A percentile compares a stretch with the other conserved stretches of the same genome.
phyloP scores from a whole-genome alignment of 2,888 invertebrate genomes.

The Blera fallax region DNA sequence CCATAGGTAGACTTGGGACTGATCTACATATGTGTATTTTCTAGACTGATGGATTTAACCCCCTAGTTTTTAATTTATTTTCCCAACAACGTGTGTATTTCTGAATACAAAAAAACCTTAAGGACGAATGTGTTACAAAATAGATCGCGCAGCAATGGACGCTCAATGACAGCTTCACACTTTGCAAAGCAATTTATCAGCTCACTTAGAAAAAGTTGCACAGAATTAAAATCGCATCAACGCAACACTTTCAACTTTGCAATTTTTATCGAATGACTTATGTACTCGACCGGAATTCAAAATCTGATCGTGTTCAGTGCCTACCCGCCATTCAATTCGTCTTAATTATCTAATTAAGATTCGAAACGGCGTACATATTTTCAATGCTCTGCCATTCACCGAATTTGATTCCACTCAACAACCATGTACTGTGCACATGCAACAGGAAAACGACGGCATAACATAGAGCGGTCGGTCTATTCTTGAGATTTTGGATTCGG shows the following conservation, averaged over 20 bases:
- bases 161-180: constrained; percentile 28
- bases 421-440: constrained; percentile 21
- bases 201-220: background rate
- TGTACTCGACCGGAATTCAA: constrained; percentile 61
- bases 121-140: background rate
- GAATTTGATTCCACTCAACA: constrained; percentile 52
- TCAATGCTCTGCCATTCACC: constrained; percentile 61
- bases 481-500: constrained; percentile 58
- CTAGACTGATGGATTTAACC: too few species aligned
- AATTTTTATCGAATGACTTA: constrained; percentile 45
- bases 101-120: too few species aligned
- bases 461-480: constrained; percentile 51
- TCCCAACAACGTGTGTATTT: too few species aligned
- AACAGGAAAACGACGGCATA: constrained; percentile 22
- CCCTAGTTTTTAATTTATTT: too few species aligned
- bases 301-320: constrained; percentile 63
- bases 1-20: too few species aligned
- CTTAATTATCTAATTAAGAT: constrained; percentile 73
- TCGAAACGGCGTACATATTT: constrained; percentile 66
- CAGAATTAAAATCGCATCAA: constrained; percentile 22
- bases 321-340: constrained; percentile 64
- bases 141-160: constrained; percentile 12
- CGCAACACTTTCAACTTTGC: constrained; percentile 12
- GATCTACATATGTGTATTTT: too few species aligned
- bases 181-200: background rate